Base-by-base conservation (phyloP, 2,888 invertebrate genomes). In the Agonopterix heracliana region DNA sequence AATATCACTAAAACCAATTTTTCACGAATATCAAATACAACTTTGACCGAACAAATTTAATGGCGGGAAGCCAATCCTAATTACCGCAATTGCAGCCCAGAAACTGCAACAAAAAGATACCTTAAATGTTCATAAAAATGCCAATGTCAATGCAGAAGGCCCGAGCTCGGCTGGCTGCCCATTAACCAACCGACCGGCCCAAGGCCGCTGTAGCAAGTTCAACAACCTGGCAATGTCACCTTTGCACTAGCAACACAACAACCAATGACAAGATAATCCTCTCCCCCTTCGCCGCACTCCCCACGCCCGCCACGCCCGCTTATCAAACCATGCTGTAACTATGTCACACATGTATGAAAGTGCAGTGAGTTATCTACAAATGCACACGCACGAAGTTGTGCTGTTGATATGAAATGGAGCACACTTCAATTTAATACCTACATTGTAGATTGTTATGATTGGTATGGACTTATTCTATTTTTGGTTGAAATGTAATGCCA, bases 171-270 rank as follows among this genome's bases (percentile, higher is more conserved):
- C 36, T 10, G 36, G 36, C 4, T 10, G n/a, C 36, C 36, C 36
- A 36, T 36, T n/a, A 36, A 41, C 11, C n/a, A 65, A 58, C 61
- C 57, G 57, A 60, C 57, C 57, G 50, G 11, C 26, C 53, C 64
- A 63, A 66, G 70, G 59, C 70, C 73, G 74, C 70, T 69, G 66
- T 66, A 60, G 52, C 55, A 54, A 55, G 80, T 75, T 81, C 81
- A 68, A 68, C 63, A 80, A 68, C 80, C 81, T 71, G 63, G 55
- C 81, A 85, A 84, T 76, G 85, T 85, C 85, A 85, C 83, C 85
- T 84, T 78, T 76, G 46, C 46, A 68, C 65, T 66, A 60, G 61
- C 61, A 74, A 73, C 74, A 77, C 68, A 14, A 14, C 14, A 26
- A 26, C 26, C 26, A 26, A 26, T 26, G 26, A 26, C 26, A 26